Evolutionary conservation across 1,140 invertebrate species (phyloP), one percentile per base, ranked within the genome.

Genomic region (Thaumatotibia leucotreta): DNA sequence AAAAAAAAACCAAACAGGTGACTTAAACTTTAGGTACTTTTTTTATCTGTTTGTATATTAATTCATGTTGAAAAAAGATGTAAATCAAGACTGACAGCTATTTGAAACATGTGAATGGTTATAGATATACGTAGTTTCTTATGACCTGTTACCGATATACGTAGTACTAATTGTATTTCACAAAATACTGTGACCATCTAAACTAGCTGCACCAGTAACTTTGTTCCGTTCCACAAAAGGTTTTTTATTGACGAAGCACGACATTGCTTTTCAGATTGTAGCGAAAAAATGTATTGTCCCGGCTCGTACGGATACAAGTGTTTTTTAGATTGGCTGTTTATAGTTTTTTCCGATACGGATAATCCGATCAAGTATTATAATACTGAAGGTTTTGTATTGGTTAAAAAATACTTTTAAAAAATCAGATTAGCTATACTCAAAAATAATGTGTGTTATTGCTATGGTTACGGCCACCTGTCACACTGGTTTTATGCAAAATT

Each of bases 251-350:
- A 67, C 65, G 69, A 75, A 65, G 70, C 32, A 75, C 76, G 75
- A 76, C 75, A 74, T 74, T 75, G 73, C 58, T 61, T 73, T 75
- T 75, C 68, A 71, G 66, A 72, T 65, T 27, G 50, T 8, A 2
- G 5, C 65, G 63, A 67, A 72, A 74, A 75, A 75, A 79, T 71
- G 72, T 74, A 76, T 82, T 77, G 77, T 77, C 77, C 73, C 72
- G 68, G 74, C 75, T 76, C 74, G 76, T 71, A 76, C 67, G 76
- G 73, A 79, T 79, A 75, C 72, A 77, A 75, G 70, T 70, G 74
- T 74, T 76, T 74, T 79, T 76, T 71, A 67, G 69, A 71, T 75
- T 69, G 76, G 74, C 68, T 70, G 69, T 76, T 80, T 74, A 68
- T 73, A 66, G 65, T 70, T 74, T 73, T 45, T 67, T 69, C 27